phyloP scores from a whole-genome alignment of 2,888 invertebrate species.

The Sycophila texana region DNA sequence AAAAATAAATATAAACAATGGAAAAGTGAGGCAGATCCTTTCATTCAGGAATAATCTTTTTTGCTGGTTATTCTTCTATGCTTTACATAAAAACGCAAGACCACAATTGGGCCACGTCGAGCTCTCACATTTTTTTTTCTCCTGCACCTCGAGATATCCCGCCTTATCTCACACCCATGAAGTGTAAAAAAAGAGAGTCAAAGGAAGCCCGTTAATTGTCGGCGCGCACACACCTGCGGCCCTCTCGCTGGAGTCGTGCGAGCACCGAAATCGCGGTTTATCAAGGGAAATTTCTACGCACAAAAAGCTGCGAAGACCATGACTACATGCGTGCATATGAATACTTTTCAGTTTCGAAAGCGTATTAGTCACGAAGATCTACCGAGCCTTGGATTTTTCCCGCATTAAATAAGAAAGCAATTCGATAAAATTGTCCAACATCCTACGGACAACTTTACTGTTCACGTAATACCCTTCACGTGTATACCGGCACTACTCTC shows the following conservation, averaged over 20 bases:
- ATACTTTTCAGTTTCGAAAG: neutral
- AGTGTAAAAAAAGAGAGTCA: conserved; percentile 13
- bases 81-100: conserved; percentile 16
- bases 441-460: no score
- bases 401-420: no score
- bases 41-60: conserved; percentile 35
- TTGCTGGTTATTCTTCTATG: conserved; percentile 43
- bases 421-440: no score
- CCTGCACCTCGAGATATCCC: neutral
- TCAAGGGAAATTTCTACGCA: conserved; percentile 2
- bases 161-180: conserved; percentile 25
- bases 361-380: neutral
- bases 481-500: no score
- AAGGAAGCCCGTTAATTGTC: neutral
- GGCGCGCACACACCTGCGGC: neutral
- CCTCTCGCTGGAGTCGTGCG: neutral
- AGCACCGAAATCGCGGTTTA: neutral
- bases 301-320: neutral
- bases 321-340: neutral
- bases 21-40: conserved; percentile 24
- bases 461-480: no score
- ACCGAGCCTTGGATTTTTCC: no score
- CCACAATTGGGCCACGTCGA: conserved; percentile 14
- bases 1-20: neutral
- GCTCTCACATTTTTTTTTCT: conserved; percentile 13